Evolutionary conservation across 2,113 vertebrate genomes (phyloP).

Genomic region (Cryptotis parvus): DNA sequence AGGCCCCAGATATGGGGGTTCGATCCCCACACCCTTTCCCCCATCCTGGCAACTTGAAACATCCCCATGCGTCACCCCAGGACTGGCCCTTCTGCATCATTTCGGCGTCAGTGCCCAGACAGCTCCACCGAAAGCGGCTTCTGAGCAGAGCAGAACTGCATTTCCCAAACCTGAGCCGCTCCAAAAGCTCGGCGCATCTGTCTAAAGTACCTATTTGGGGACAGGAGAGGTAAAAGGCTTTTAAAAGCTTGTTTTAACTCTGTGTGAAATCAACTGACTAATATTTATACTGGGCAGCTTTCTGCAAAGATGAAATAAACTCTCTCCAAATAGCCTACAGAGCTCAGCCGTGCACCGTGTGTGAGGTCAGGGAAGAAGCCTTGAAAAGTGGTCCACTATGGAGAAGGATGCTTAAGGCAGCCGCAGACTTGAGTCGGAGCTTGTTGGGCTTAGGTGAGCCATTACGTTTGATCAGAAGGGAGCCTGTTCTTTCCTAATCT

Average conservation of each 20-base stretch:
- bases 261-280: constrained; percentile 71
- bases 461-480: constrained; percentile 77
- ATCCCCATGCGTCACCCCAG: background rate
- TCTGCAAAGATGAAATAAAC: constrained; percentile 79
- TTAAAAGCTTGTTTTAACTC: constrained; percentile 80
- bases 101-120: constrained; percentile 48
- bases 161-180: constrained; percentile 54
- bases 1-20: background rate
- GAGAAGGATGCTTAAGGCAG: constrained; percentile 61
- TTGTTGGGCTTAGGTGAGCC: constrained; percentile 67
- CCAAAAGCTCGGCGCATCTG: constrained; percentile 62
- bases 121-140: background rate
- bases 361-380: constrained; percentile 53
- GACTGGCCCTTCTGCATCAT: background rate
- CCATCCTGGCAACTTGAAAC: background rate
- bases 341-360: constrained; percentile 64
- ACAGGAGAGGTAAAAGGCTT: constrained; percentile 71
- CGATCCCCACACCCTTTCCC: background rate
- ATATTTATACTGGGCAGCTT: constrained; percentile 74
- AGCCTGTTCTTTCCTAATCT: constrained; percentile 70
- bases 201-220: constrained; percentile 57
- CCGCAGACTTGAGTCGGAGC: constrained; percentile 72
- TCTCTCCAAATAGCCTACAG: constrained; percentile 70
- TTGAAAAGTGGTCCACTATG: constrained; percentile 22
- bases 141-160: constrained; percentile 15